phyloP scores from a whole-genome alignment of 2,888 invertebrate genomes.

The Chirona hameri region DNA sequence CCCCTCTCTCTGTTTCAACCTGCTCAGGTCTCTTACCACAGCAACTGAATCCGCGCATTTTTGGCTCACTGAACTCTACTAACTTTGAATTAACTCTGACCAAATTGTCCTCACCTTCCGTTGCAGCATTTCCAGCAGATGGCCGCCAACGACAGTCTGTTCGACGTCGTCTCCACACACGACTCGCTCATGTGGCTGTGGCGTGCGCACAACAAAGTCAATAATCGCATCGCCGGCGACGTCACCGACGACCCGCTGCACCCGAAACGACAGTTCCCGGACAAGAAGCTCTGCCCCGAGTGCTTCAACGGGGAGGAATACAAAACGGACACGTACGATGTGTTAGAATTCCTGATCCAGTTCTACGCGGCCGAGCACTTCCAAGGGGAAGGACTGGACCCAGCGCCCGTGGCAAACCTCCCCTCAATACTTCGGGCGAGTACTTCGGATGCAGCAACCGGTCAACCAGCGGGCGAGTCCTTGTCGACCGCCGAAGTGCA shows the following conservation, averaged over 20 bases:
- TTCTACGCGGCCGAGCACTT: background rate
- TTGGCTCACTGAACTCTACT: too few relatives aligned
- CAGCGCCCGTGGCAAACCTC: background rate
- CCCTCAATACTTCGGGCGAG: background rate
- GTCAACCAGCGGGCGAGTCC: too few relatives aligned
- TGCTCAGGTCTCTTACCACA: background rate
- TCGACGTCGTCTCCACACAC: constrained; percentile 64
- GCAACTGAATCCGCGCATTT: too few relatives aligned
- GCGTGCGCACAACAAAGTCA: constrained; percentile 90
- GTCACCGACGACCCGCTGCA: constrained; percentile 81
- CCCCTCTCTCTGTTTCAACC: background rate
- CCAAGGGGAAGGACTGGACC: background rate
- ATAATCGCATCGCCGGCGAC: constrained; percentile 79
- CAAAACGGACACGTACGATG: background rate
- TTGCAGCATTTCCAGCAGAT: constrained; percentile 77
- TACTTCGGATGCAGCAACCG: background rate
- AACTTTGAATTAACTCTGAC: too few relatives aligned
- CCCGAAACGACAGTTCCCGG: constrained; percentile 87
- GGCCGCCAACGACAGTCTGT: constrained; percentile 66
- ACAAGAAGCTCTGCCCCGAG: constrained; percentile 60
- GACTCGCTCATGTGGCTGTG: constrained; percentile 87
- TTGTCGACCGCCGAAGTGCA: too few relatives aligned
- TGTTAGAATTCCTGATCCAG: background rate
- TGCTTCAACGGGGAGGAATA: constrained; percentile 51
- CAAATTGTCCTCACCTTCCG: background rate